These are phyloP conservation scores for Melieria picta DNA, from an alignment of 2,888 invertebrate species.

Conservation along the genomic window DNA sequence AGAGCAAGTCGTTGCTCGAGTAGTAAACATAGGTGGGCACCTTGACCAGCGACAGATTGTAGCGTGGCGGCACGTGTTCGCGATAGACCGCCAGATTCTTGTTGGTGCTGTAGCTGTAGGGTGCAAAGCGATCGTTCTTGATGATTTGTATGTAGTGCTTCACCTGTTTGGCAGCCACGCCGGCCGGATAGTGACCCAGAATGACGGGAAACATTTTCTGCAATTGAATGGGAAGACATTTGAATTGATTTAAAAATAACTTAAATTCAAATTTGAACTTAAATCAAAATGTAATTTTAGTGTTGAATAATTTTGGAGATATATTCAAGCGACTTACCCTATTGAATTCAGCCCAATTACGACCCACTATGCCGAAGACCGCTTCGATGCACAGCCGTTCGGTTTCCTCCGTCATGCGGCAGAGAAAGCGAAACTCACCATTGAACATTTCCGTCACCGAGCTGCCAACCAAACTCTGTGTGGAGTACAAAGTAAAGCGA, in stretches of 20 bases:
- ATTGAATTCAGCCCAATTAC: conserved; percentile 62
- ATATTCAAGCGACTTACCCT: conserved; percentile 47
- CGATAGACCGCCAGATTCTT: conserved; percentile 69
- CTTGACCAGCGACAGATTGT: conserved; percentile 67
- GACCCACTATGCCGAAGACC: conserved; percentile 62
- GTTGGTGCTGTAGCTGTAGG: conserved; percentile 69
- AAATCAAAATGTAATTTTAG: too few species aligned
- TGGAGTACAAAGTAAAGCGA: too few species aligned
- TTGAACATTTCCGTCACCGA: conserved; percentile 62
- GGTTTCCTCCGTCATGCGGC: conserved; percentile 62
- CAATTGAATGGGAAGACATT: background rate
- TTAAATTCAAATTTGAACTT: too few species aligned
- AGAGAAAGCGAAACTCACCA: conserved; percentile 60
- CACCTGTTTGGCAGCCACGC: conserved; percentile 70
- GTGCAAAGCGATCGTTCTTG: conserved; percentile 64
- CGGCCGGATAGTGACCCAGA: conserved; percentile 73
- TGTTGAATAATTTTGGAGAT: too few species aligned
- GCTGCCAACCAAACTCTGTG: conserved; percentile 60
- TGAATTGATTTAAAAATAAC: background rate
- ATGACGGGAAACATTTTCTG: conserved; percentile 74
- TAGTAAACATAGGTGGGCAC: conserved; percentile 70
- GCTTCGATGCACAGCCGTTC: conserved; percentile 62
- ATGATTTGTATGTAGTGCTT: conserved; percentile 71
- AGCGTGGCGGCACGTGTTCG: conserved; percentile 67
- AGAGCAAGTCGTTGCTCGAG: conserved; percentile 71